Evolutionary conservation across 1,140 invertebrate genomes (phyloP).

Genomic region (Drosophila micromelanica): DNA sequence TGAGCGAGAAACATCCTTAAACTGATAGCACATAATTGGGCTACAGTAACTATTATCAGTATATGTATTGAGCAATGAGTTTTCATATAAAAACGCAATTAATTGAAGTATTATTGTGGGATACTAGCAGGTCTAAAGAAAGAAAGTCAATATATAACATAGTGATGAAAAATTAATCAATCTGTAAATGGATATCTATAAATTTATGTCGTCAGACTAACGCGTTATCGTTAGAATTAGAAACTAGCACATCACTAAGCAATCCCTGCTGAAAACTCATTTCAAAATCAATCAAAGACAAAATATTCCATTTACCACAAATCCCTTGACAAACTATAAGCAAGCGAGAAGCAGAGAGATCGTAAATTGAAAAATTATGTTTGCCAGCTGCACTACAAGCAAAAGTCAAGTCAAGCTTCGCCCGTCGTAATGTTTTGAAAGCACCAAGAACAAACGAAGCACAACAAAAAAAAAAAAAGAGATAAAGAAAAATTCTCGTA

Average conservation of each 20-base stretch:
- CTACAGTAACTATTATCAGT: constrained; percentile 15
- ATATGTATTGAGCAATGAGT: constrained; percentile 11
- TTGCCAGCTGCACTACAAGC: constrained; percentile 35
- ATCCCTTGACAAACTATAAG: constrained; percentile 21
- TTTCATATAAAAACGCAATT: constrained; percentile 18
- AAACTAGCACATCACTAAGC: neutral
- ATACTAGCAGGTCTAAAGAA: neutral
- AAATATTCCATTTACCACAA: constrained; percentile 33
- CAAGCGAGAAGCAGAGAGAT: constrained; percentile 6
- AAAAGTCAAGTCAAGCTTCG: constrained; percentile 47
- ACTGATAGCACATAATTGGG: constrained; percentile 12
- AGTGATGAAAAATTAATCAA: neutral
- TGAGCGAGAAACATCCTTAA: constrained; percentile 1
- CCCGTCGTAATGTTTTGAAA: constrained; percentile 62
- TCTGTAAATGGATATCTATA: too few relatives aligned
- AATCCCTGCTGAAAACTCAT: neutral
- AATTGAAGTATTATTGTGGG: neutral
- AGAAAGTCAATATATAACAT: neutral
- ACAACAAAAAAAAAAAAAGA: neutral
- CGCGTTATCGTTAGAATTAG: neutral
- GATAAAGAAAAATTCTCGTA: constrained; percentile 51
- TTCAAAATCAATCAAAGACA: constrained; percentile 41
- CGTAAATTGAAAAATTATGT: constrained; percentile 34
- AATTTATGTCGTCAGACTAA: too few relatives aligned
- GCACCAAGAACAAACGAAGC: constrained; percentile 51